A percentile compares a stretch with the other conserved stretches of the same genome.
These are phyloP conservation scores for Dermochelys coriacea DNA, from an alignment of 2,797 vertebrate genomes.

Conservation along the genomic window DNA sequence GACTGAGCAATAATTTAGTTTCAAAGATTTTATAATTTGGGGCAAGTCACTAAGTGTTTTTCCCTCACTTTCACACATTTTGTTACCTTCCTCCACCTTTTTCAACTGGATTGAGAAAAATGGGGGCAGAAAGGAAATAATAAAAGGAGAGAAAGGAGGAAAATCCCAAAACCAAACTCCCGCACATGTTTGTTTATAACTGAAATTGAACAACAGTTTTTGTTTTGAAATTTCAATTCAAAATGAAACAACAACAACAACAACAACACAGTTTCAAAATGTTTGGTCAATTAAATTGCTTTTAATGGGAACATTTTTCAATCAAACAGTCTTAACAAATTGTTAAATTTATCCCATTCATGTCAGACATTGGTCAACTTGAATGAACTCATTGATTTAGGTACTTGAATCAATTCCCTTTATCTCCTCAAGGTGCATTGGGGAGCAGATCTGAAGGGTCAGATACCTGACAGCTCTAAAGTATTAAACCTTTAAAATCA, in stretches of 20 bases:
- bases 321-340: not conserved
- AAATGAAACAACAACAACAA: too few species aligned
- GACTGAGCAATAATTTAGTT: not conserved
- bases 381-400: not conserved
- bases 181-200: not conserved
- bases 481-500: not conserved
- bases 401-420: not conserved
- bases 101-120: not conserved
- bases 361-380: not conserved
- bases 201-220: not conserved
- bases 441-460: not conserved
- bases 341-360: not conserved
- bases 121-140: not conserved
- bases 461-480: not conserved
- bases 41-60: not conserved
- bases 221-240: not conserved
- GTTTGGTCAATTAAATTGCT: not conserved
- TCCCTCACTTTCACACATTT: too few species aligned
- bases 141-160: not conserved
- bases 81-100: not conserved
- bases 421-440: not conserved
- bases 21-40: not conserved
- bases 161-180: not conserved
- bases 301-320: not conserved
- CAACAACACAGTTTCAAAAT: not conserved